A percentile compares a stretch with the other conserved stretches of the same genome.
Conservation (phyloP, 2,113 vertebrate species). For the Parotia lawesii region DNA sequence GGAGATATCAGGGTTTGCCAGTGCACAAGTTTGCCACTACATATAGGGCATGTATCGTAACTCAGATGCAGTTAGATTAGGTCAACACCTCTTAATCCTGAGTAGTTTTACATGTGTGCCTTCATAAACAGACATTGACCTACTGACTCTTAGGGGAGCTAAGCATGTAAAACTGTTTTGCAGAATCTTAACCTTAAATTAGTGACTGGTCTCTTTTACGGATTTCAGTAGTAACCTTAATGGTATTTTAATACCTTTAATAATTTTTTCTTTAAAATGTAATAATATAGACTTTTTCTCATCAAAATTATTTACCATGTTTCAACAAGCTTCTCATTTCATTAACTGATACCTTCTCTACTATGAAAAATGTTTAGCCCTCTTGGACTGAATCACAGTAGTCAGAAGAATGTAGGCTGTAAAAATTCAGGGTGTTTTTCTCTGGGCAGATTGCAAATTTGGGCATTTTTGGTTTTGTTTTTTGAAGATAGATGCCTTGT, state of each 20-base stretch:
- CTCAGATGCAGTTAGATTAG: neutral
- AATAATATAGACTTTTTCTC: neutral
- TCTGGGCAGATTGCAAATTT: neutral
- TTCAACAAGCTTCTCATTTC: neutral
- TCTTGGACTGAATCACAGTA: neutral
- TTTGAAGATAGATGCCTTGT: neutral
- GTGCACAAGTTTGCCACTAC: neutral
- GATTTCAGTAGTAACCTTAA: neutral
- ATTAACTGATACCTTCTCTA: neutral
- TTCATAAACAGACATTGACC: neutral
- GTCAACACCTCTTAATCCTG: neutral
- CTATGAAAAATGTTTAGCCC: neutral
- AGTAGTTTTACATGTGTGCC: neutral
- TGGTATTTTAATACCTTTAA: neutral
- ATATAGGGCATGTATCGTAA: neutral
- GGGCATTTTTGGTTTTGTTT: neutral
- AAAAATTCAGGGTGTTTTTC: neutral
- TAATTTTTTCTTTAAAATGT: neutral
- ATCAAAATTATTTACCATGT: neutral
- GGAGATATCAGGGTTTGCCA: neutral
- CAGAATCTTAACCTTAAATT: neutral
- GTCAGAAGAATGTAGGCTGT: neutral
- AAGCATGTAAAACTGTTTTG: neutral
- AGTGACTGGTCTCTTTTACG: neutral
- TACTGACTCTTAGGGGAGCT: neutral